Conservation (phyloP, 2,888 invertebrate species). For the Sicus ferrugineus region DNA sequence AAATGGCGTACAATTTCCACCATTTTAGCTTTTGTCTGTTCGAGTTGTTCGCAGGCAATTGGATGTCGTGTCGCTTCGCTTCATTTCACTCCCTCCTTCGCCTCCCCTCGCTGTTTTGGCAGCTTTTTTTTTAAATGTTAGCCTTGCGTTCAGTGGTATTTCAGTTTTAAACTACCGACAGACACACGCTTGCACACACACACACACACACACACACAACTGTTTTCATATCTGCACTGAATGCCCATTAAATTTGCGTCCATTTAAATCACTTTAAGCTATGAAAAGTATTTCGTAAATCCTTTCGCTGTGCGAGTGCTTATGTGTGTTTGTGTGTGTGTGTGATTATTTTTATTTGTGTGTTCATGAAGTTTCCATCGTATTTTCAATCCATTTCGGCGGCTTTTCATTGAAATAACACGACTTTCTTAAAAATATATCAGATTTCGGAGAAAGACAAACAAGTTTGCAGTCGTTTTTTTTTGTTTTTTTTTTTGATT, state of each 20-base stretch:
- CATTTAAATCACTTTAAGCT: constrained; percentile 3
- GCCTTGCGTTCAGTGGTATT: neutral
- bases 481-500: neutral
- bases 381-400: too few species aligned
- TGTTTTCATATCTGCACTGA: too few species aligned
- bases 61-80: constrained; percentile 1
- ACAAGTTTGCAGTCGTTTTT: too few species aligned
- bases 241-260: neutral
- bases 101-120: neutral
- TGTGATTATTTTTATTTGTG: too few species aligned
- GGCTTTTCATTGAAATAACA: too few species aligned
- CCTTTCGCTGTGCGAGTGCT: neutral
- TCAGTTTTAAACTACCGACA: too few species aligned
- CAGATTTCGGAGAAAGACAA: too few species aligned
- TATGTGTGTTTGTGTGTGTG: too few species aligned
- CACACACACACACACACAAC: too few species aligned
- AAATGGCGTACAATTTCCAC: constrained; percentile 19
- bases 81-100: neutral
- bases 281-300: neutral
- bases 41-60: constrained; percentile 22
- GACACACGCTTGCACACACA: neutral
- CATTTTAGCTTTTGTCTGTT: constrained; percentile 19
- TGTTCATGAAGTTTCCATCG: too few species aligned
- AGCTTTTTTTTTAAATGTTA: neutral
- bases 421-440: too few species aligned